Percentiles rank a stretch among this genome's conserved stretches.
Conservation (phyloP, 2,113 vertebrate species). For the Charadrius vociferus region DNA sequence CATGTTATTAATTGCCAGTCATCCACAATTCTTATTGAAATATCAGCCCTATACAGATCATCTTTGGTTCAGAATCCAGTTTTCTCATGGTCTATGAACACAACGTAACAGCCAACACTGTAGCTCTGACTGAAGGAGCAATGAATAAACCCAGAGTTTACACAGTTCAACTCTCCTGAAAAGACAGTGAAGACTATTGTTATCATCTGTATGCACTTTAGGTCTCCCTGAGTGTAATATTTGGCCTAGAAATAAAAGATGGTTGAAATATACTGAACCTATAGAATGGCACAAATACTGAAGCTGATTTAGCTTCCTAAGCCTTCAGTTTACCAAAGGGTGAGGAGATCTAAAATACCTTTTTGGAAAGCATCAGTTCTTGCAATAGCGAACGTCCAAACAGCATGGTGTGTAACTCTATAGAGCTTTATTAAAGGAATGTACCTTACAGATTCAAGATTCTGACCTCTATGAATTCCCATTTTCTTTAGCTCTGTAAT, state of each 20-base stretch:
- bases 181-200: neutral
- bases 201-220: neutral
- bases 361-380: neutral
- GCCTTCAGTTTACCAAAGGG: neutral
- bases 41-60: neutral
- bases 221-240: neutral
- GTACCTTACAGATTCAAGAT: neutral
- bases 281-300: neutral
- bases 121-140: neutral
- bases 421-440: neutral
- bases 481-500: neutral
- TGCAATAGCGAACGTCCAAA: neutral
- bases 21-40: slow-evolving; percentile 17
- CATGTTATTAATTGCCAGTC: slow-evolving; percentile 10
- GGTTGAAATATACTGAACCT: neutral
- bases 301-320: neutral
- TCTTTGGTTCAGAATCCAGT: slow-evolving; percentile 6
- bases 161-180: neutral
- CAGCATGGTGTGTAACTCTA: neutral
- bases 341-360: neutral
- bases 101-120: neutral
- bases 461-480: neutral
- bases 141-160: neutral
- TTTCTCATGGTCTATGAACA: slow-evolving; percentile 9
- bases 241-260: neutral